Evolutionary conservation across 2,113 vertebrate species (phyloP).

Genomic region (Nannospalax galili): DNA sequence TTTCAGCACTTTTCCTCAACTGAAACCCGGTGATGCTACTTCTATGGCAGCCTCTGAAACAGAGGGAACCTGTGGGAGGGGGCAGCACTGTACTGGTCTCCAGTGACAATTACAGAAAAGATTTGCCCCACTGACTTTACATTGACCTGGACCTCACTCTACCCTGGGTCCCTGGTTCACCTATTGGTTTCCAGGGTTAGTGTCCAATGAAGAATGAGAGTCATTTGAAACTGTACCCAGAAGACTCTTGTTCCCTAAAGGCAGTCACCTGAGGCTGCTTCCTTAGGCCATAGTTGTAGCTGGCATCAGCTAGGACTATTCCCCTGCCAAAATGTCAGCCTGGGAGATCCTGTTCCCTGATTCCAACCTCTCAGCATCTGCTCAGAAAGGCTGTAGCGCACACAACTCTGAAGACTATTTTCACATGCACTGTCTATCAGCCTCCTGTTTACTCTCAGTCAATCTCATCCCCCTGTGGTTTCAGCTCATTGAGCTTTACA

Average conservation of each 20-base stretch:
- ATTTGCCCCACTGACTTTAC: constrained; percentile 12
- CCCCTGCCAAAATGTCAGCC: background rate
- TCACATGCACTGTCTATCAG: background rate
- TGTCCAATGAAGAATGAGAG: background rate
- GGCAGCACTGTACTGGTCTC: background rate
- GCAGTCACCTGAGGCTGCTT: background rate
- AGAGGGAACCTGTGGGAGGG: background rate
- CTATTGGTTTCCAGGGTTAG: background rate
- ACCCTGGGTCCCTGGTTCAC: background rate
- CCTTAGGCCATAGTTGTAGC: background rate
- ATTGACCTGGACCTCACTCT: background rate
- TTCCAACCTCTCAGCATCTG: background rate
- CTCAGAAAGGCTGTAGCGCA: background rate
- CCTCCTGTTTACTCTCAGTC: background rate
- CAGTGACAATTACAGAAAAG: constrained; percentile 1
- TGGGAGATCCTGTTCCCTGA: background rate
- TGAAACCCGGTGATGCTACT: constrained; percentile 19
- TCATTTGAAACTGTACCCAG: background rate
- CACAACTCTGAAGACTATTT: background rate
- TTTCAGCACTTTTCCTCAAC: constrained; percentile 6
- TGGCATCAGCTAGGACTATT: background rate
- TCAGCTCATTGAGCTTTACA: background rate
- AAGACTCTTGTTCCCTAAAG: background rate
- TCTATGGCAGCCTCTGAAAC: background rate
- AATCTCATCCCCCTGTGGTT: background rate